Percentiles rank a stretch among this genome's conserved stretches.
These are phyloP conservation scores for Xestobium rufovillosum DNA, from an alignment of 2,888 invertebrate genomes.

Conservation along the genomic window DNA sequence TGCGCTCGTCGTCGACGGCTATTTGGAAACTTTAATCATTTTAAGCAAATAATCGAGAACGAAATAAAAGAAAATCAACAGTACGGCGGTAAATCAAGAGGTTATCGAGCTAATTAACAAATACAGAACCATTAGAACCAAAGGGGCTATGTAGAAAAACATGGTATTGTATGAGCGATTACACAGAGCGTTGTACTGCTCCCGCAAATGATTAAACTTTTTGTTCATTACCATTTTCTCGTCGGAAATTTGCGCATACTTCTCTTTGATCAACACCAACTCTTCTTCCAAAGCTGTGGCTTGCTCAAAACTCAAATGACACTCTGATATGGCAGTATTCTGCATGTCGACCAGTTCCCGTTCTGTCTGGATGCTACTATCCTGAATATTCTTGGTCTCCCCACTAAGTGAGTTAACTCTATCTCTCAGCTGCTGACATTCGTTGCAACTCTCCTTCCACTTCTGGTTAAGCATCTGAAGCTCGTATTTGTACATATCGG, in stretches of 20 bases:
- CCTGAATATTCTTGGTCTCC: slow-evolving; percentile 33
- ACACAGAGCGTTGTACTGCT: slow-evolving; percentile 52
- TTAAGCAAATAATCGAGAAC: slow-evolving; percentile 39
- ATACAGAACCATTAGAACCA: slow-evolving; percentile 53
- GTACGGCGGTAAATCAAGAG: slow-evolving; percentile 55
- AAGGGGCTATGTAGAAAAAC: slow-evolving; percentile 52
- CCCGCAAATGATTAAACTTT: slow-evolving; percentile 53
- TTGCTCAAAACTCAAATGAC: slow-evolving; percentile 40
- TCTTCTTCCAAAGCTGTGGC: slow-evolving; percentile 64
- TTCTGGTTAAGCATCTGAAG: slow-evolving; percentile 39
- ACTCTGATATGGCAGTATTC: slow-evolving; percentile 24
- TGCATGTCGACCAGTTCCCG: slow-evolving; percentile 36
- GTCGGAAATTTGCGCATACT: slow-evolving; percentile 57
- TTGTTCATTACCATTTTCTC: slow-evolving; percentile 55
- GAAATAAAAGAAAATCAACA: slow-evolving; percentile 40
- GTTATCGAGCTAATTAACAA: slow-evolving; percentile 52
- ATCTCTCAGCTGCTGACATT: slow-evolving; percentile 45
- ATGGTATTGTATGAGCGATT: slow-evolving; percentile 54
- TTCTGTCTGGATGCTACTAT: slow-evolving; percentile 28
- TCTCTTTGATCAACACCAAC: slow-evolving; percentile 63
- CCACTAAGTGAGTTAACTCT: slow-evolving; percentile 30
- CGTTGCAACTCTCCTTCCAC: slow-evolving; percentile 45
- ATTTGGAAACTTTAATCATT: slow-evolving; percentile 37
- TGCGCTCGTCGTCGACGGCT: no score
- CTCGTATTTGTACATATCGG: slow-evolving; percentile 33